A percentile compares a stretch with the other conserved stretches of the same genome.
These are phyloP conservation scores for Frieseomelitta varia DNA, from an alignment of 1,140 invertebrate species.

Conservation along the genomic window DNA sequence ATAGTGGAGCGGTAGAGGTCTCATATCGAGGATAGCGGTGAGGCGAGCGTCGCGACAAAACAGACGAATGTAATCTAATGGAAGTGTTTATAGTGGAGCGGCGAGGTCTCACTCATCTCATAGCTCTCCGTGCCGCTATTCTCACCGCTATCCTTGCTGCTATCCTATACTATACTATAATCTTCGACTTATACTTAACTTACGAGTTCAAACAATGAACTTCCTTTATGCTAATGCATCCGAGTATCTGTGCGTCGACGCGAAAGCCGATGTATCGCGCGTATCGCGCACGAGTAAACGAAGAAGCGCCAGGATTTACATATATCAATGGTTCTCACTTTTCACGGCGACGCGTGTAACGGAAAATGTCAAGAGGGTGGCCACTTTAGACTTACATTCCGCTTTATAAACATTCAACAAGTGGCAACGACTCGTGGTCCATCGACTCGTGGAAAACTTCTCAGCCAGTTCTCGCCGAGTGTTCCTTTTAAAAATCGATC, in stretches of 20 bases:
- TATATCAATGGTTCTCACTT: not conserved
- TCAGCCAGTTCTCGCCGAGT: slow-evolving; percentile 41
- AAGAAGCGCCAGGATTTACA: not conserved
- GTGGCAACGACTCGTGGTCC: slow-evolving; percentile 48
- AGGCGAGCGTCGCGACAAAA: too few relatives aligned
- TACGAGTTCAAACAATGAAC: not conserved
- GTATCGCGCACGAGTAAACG: not conserved
- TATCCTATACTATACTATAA: too few relatives aligned
- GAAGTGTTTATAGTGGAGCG: too few relatives aligned
- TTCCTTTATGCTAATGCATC: not conserved
- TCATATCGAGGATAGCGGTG: too few relatives aligned
- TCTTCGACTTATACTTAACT: not conserved
- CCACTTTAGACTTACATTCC: slow-evolving; percentile 41
- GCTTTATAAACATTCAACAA: slow-evolving; percentile 69
- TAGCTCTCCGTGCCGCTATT: too few relatives aligned
- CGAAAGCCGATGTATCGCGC: not conserved
- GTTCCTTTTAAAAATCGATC: slow-evolving; percentile 57
- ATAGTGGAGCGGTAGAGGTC: too few relatives aligned
- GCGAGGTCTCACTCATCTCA: too few relatives aligned
- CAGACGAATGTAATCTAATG: too few relatives aligned
- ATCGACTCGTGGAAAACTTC: slow-evolving; percentile 54
- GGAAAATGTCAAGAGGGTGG: not conserved
- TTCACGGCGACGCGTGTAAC: not conserved
- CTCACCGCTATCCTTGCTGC: too few relatives aligned
- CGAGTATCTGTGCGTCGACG: not conserved